Evolutionary conservation across 2,888 invertebrate species (phyloP).

Genomic region (Anaspis maculata): DNA sequence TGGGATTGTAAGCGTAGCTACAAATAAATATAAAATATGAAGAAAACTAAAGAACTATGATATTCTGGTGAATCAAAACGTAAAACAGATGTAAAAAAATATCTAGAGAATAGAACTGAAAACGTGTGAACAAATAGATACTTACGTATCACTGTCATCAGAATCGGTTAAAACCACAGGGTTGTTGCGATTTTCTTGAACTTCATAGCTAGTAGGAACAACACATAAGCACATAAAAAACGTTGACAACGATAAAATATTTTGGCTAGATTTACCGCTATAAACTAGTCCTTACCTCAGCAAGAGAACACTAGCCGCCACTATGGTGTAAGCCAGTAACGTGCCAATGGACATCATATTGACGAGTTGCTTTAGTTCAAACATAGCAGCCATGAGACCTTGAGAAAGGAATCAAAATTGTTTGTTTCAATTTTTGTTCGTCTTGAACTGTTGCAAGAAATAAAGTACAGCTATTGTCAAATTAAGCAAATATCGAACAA

Average conservation of each 20-base stretch:
- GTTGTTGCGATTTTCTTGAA: constrained; percentile 16
- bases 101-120: too few relatives aligned
- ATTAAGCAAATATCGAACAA: too few relatives aligned
- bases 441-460: too few relatives aligned
- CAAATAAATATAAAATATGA: too few relatives aligned
- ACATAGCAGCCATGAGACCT: constrained; percentile 52
- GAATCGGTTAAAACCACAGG: constrained; percentile 20
- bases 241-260: constrained; percentile 7
- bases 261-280: constrained; percentile 1
- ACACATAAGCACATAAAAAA: too few relatives aligned
- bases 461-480: too few relatives aligned
- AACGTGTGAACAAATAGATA: too few relatives aligned
- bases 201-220: too few relatives aligned
- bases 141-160: constrained; percentile 27
- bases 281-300: constrained; percentile 47
- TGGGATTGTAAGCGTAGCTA: too few relatives aligned
- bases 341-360: constrained; percentile 78
- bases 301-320: constrained; percentile 64
- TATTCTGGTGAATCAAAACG: constrained; percentile 2
- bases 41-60: too few relatives aligned
- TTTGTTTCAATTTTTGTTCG: neutral
- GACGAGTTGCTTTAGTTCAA: constrained; percentile 62
- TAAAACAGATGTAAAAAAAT: constrained; percentile 20
- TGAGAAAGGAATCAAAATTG: constrained; percentile 2
- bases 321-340: constrained; percentile 65